Percentiles rank a stretch among this genome's conserved stretches.
Conservation (phyloP, 1,140 invertebrate genomes). For the Ceratina japonica region DNA sequence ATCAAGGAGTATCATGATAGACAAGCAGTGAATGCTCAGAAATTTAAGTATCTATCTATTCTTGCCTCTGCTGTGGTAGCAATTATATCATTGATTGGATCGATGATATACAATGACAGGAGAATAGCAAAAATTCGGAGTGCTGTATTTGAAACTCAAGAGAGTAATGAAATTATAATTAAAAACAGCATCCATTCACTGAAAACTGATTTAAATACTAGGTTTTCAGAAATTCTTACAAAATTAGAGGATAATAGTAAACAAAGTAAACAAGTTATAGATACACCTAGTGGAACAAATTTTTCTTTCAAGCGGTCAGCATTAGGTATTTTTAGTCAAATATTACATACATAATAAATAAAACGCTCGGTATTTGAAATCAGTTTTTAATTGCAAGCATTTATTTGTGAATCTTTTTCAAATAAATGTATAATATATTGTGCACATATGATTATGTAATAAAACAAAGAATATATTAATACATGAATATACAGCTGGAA, state of each 20-base stretch:
- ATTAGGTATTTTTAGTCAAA: not conserved
- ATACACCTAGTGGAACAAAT: too few relatives aligned
- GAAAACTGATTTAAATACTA: conserved; percentile 54
- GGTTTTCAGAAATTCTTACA: conserved; percentile 24
- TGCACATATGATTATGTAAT: conserved; percentile 2
- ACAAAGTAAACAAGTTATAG: not conserved
- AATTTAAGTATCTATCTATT: conserved; percentile 76
- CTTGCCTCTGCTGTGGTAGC: conserved; percentile 71
- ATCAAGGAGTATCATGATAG: conserved; percentile 78
- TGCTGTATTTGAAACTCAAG: conserved; percentile 62
- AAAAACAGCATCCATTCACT: conserved; percentile 55
- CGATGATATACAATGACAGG: conserved; percentile 74
- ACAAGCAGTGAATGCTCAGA: conserved; percentile 73
- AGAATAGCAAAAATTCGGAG: conserved; percentile 68
- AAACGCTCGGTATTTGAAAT: not conserved
- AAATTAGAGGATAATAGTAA: not conserved
- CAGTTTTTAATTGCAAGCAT: not conserved
- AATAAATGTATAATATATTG: conserved; percentile 9
- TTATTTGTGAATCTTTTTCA: conserved; percentile 1
- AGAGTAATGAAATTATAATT: conserved; percentile 65
- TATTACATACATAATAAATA: not conserved
- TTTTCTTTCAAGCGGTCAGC: not conserved
- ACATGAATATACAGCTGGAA: not conserved
- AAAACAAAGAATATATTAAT: conserved; percentile 3
- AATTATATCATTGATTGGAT: conserved; percentile 70